Percentiles rank a stretch among this genome's conserved stretches.
phyloP scores from a whole-genome alignment of 2,797 vertebrate species.

The Periparus ater region DNA sequence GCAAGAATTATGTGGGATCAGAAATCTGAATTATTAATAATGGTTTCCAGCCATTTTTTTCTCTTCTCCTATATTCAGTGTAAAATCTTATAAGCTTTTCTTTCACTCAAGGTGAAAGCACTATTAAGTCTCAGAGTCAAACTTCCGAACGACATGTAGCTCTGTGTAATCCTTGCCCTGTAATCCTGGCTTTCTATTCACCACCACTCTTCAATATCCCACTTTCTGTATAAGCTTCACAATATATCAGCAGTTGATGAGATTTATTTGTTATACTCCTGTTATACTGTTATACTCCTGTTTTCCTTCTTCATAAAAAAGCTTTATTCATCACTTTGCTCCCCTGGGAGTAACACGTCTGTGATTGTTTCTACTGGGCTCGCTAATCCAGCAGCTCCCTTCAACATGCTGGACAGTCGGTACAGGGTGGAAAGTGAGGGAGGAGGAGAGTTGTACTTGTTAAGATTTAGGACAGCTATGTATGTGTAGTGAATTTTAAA shows the following conservation, averaged over 20 bases:
- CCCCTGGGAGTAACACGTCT: conserved; percentile 4
- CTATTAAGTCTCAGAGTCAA: conserved; percentile 55
- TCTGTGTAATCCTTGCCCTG: conserved; percentile 54
- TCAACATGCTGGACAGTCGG: background rate
- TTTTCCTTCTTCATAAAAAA: conserved; percentile 64
- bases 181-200: conserved; percentile 67
- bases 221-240: conserved; percentile 54
- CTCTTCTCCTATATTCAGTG: conserved; percentile 36
- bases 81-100: conserved; percentile 55
- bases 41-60: conserved; percentile 25
- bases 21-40: conserved; percentile 60
- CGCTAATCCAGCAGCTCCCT: conserved; percentile 26
- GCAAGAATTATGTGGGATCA: conserved; percentile 14
- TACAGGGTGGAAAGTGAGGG: background rate
- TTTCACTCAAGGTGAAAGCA: conserved; percentile 63
- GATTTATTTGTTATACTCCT: conserved; percentile 61
- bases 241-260: conserved; percentile 54
- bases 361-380: conserved; percentile 55
- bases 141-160: conserved; percentile 43
- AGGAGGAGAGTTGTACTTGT: background rate
- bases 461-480: background rate
- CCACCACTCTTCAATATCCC: conserved; percentile 57
- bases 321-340: conserved; percentile 19
- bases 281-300: conserved; percentile 32
- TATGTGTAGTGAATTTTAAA: conserved; percentile 37